Evolutionary conservation across 2,888 invertebrate species (phyloP).

Genomic region (Junonia oenone): DNA sequence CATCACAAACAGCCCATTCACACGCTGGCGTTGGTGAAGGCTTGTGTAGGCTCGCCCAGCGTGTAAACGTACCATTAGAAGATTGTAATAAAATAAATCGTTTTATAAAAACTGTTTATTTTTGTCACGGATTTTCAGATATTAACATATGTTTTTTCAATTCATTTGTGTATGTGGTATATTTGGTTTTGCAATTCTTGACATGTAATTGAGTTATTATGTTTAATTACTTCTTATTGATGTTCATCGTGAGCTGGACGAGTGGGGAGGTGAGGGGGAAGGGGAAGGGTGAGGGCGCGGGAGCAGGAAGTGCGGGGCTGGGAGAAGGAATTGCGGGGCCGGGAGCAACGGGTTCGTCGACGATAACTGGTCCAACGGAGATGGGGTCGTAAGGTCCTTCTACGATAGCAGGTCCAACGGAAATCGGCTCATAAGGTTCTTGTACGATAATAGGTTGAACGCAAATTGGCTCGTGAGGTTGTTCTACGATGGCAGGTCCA

Average conservation of each 20-base stretch:
- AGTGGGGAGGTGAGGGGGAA: constrained; percentile 7
- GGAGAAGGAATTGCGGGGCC: too few species aligned
- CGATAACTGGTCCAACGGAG: not conserved
- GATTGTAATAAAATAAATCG: too few species aligned
- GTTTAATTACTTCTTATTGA: not conserved
- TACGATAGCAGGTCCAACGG: constrained; percentile 32
- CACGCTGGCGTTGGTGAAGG: too few species aligned
- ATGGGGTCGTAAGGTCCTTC: too few species aligned
- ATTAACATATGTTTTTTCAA: too few species aligned
- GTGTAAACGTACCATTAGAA: too few species aligned
- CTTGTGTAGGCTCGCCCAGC: too few species aligned
- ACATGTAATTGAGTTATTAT: not conserved
- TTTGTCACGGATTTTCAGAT: too few species aligned
- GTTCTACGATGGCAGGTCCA: constrained; percentile 24
- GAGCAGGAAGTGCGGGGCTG: constrained; percentile 1
- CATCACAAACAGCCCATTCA: too few species aligned
- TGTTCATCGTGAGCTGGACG: constrained; percentile 9
- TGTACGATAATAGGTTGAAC: constrained; percentile 18
- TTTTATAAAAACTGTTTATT: too few species aligned
- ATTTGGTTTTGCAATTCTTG: too few species aligned
- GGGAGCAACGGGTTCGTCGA: not conserved
- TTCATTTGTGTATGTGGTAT: too few species aligned
- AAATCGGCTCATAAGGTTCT: constrained; percentile 27
- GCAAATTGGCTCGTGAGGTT: constrained; percentile 8
- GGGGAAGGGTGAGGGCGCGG: not conserved